Conservation (phyloP, 2,888 invertebrate species). For the Spilosoma lubricipeda region DNA sequence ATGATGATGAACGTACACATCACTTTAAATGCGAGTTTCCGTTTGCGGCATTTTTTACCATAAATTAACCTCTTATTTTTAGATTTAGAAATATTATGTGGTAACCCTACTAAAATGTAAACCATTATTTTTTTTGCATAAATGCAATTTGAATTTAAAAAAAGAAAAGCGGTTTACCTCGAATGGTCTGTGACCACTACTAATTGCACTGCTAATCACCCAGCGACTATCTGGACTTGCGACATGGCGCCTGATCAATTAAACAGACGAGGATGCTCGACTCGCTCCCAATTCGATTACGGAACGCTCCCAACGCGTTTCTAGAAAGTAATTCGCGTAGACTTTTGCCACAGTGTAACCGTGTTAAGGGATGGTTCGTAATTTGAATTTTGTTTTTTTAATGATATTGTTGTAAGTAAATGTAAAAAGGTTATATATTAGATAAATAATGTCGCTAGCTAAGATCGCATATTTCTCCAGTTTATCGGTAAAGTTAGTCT, state of each 20-base stretch:
- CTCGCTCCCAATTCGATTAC: conserved; percentile 67
- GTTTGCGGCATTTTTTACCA: too few relatives aligned
- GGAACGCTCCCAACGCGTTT: conserved; percentile 55
- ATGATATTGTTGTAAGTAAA: neutral
- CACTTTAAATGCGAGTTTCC: too few relatives aligned
- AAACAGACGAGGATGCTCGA: conserved; percentile 57
- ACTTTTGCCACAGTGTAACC: conserved; percentile 58
- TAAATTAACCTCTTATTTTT: too few relatives aligned
- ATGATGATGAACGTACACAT: too few relatives aligned
- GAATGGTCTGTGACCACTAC: conserved; percentile 47
- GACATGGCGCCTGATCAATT: conserved; percentile 58
- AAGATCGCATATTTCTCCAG: neutral
- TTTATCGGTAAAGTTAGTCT: neutral
- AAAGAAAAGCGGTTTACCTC: conserved; percentile 9
- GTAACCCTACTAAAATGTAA: too few relatives aligned
- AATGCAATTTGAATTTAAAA: conserved; percentile 2
- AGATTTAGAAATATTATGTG: too few relatives aligned
- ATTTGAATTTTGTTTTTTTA: conserved; percentile 38
- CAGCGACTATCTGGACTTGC: conserved; percentile 38
- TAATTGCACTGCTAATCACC: conserved; percentile 53
- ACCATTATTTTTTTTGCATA: neutral
- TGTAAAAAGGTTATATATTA: neutral
- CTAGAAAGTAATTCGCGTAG: conserved; percentile 69
- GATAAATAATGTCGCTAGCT: neutral
- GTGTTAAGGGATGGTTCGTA: conserved; percentile 52